Conservation (phyloP, 2,113 vertebrate genomes). For the Cairina moschata region DNA sequence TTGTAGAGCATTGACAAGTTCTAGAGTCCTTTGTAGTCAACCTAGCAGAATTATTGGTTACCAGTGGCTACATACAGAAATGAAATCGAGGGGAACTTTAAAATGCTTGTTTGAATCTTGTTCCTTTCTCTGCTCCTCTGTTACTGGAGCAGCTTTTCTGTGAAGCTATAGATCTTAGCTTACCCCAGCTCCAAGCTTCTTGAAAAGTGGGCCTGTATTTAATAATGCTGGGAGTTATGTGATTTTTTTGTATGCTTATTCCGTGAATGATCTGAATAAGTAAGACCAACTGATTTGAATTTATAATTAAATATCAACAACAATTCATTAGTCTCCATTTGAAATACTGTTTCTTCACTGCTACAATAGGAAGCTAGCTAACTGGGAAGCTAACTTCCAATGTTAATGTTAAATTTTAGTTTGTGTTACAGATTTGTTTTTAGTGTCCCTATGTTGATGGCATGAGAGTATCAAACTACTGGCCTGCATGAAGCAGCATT, state of each 20-base stretch:
- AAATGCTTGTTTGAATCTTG: neutral
- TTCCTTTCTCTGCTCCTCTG: neutral
- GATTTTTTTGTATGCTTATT: neutral
- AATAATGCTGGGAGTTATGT: no score
- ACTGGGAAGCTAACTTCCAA: neutral
- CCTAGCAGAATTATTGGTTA: accelerated
- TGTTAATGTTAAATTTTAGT: neutral
- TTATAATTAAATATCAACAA: neutral
- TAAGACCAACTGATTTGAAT: neutral
- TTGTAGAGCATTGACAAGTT: neutral
- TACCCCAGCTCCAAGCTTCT: neutral
- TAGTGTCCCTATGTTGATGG: neutral
- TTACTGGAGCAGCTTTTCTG: neutral
- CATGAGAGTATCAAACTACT: neutral
- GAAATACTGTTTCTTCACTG: neutral
- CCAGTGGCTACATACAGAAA: neutral
- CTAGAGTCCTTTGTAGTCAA: neutral
- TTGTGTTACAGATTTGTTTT: neutral
- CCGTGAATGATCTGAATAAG: neutral
- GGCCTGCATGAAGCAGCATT: neutral
- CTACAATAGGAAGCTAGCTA: neutral
- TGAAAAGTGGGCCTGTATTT: neutral
- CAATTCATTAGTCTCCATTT: neutral
- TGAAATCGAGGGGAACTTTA: neutral
- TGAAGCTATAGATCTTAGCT: accelerated